Evolutionary conservation across 2,113 vertebrate genomes (phyloP), one percentile per base, ranked within the genome.

Genomic region (Grus americana): DNA sequence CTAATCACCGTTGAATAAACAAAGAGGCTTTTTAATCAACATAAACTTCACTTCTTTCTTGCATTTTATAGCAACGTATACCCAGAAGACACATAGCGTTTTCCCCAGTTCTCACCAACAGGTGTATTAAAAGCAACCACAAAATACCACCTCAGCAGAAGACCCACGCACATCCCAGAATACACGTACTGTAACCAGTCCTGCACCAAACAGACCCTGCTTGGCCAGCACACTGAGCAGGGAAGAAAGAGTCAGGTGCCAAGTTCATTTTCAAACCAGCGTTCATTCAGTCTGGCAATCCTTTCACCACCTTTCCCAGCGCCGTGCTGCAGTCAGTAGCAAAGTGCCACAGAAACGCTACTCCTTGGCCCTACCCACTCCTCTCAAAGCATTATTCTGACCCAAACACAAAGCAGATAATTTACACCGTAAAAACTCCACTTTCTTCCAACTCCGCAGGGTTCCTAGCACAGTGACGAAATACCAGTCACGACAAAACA

Each of bases 11-110:
- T 2, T 93, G 97, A 97, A 96, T 88, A 97, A 97, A 97, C 81
- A 91, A 92, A 89, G 54, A 91, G 68, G 63, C 32, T 94, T 78
- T 96, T 92, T 84, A 95, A 97, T 96, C 81, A 97, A 97, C 82
- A 79, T 55, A 79, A 92, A 92, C 73, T 83, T 90, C 24, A 55
- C 59, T 96, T 97, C 93, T 97, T 95, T 93, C 87, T 92, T 91
- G 62, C 44, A 4, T 61, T 95, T 88, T 92, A 86, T 40, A 78
- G 65, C 50, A 32, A 6, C 1, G 15, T 59, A 32, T n/a, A 95
- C 83, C 50, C 67, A 90, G 55, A 85, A 49, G 32, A 94, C n/a
- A 30, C 0, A 14, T 0, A 62, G 42, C 3, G 10, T 44, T 92
- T 34, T 34, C 50, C 71, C 40, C 47, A 54, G 26, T 49, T 73